These are phyloP conservation scores for Brassicogethes aeneus DNA, from an alignment of 2,888 invertebrate genomes.

Conservation along the genomic window DNA sequence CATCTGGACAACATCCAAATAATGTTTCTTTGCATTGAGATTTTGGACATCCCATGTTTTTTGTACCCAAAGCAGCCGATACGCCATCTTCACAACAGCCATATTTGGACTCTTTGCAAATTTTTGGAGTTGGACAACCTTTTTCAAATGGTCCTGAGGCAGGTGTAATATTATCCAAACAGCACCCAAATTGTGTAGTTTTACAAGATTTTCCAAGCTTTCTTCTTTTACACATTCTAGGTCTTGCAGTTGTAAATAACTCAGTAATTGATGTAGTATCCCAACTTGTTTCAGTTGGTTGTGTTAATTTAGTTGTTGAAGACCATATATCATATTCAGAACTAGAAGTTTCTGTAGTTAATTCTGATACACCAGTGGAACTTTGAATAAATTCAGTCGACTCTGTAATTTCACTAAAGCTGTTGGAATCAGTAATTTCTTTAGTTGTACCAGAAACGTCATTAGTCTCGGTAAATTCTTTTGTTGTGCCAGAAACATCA, in stretches of 20 bases:
- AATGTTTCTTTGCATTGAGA: constrained; percentile 65
- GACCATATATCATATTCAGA: constrained; percentile 10
- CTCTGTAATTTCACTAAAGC: constrained; percentile 8
- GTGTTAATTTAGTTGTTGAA: constrained; percentile 14
- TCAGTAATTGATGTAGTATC: constrained; percentile 47
- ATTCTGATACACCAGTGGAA: constrained; percentile 13
- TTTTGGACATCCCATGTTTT: constrained; percentile 67
- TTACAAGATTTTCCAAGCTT: constrained; percentile 51
- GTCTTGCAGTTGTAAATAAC: constrained; percentile 42
- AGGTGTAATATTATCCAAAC: constrained; percentile 65
- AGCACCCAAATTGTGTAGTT: constrained; percentile 69
- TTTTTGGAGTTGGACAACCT: constrained; percentile 65
- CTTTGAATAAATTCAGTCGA: constrained; percentile 10
- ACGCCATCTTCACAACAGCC: constrained; percentile 81
- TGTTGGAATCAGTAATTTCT: constrained; percentile 16
- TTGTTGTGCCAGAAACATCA: constrained; percentile 1
- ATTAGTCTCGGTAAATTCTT: constrained; percentile 7
- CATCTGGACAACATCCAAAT: constrained; percentile 83
- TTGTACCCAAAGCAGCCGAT: constrained; percentile 63
- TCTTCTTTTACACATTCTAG: constrained; percentile 49
- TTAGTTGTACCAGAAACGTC: constrained; percentile 16
- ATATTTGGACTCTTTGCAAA: constrained; percentile 64
- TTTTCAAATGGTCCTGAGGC: constrained; percentile 77
- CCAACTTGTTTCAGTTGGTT: constrained; percentile 40
- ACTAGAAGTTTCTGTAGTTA: constrained; percentile 24